Base-by-base conservation (phyloP, 2,113 vertebrate genomes). In the Acrocephalus kingi region DNA sequence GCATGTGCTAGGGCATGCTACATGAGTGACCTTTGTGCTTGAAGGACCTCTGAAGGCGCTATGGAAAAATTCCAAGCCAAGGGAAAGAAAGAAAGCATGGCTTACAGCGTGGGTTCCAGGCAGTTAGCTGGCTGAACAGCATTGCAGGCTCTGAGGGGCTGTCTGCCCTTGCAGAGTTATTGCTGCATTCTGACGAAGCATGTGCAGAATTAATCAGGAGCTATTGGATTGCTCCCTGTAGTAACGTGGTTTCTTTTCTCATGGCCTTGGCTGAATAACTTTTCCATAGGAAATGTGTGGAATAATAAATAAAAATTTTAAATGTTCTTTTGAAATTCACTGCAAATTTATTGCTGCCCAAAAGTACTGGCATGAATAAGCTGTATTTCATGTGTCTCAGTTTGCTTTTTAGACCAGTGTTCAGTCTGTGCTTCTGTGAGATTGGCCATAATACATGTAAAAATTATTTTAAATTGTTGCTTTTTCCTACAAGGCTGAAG, bases 401-500 rank as follows among this genome's bases (percentile, higher is more conserved):
- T 24, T 37, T 86, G 25, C 6, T 72, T 79, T 35, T 56, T 48
- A 85, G 49, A 35, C 35, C 24, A 39, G 7, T 72, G 9, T 58
- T 76, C 18, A 63, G 35, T 48, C n/a, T 93, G 4, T 78, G 27
- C 33, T 84, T 41, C 54, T 89, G 45, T 64, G 31, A 76, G 22
- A 22, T 37, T n/a, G 4, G 9, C 23, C 19, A 8, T 61, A 35
- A 33, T 43, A 23, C 37, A 54, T 23, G 33, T 89, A 25, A 91
- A 87, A 86, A 48, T 86, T 28, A 82, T 4, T 51, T 87, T 2
- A 84, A 90, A 67, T 48, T 68, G 28, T 37, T 59, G 8, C 35
- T 87, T 61, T 83, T 76, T 13, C 2, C 56, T 89, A 37, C 49
- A 96, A 99, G 99, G 84, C 88, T 99, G 86, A 99, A 98, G 91